Evolutionary conservation across 1,140 invertebrate genomes (phyloP), one percentile per base, ranked within the genome.

Genomic region (Drosophila arizonae): DNA sequence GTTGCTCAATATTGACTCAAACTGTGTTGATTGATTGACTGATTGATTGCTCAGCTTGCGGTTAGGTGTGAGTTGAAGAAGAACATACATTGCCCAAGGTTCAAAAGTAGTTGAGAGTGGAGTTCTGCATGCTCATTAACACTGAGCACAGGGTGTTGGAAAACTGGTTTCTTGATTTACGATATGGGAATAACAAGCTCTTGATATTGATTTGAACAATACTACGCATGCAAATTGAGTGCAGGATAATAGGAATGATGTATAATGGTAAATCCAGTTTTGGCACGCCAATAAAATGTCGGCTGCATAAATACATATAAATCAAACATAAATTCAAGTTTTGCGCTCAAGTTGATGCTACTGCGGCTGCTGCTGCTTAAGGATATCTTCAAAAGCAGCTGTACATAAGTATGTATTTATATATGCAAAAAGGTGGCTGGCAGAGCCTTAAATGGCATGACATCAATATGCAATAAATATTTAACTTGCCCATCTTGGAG

Each of bases 401-500:
- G 54, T 51, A n/a, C n/a, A n/a, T n/a, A 67, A 73, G 78, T 75
- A 54, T 69, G 75, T 69, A 76, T 78, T 46, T 60, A 60, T 60
- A 46, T 60, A 60, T 60, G 57, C 57, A 77, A 72, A 87, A 86
- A 86, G 82, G 86, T 76, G 78, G 82, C 71, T 72, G 66, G 54
- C 67, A 64, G 24, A 72, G 61, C 84, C 81, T 79, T 86, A 86
- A 82, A 86, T 88, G 81, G 82, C 67, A 66, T 76, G 84, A 86
- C 81, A 88, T 86, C 84, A 86, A 86, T 86, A 86, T 88, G 82
- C 84, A 86, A 86, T 86, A 86, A 86, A 86, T 84, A 87, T 88
- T 86, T 86, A 88, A 88, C 66, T 70, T 70, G 74, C 75, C 82
- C 68, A 87, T 82, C 81, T 81, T 85, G 81, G 81, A 78, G 81